phyloP scores from a whole-genome alignment of 1,140 invertebrate genomes.

The Tetragnatha versicolor region DNA sequence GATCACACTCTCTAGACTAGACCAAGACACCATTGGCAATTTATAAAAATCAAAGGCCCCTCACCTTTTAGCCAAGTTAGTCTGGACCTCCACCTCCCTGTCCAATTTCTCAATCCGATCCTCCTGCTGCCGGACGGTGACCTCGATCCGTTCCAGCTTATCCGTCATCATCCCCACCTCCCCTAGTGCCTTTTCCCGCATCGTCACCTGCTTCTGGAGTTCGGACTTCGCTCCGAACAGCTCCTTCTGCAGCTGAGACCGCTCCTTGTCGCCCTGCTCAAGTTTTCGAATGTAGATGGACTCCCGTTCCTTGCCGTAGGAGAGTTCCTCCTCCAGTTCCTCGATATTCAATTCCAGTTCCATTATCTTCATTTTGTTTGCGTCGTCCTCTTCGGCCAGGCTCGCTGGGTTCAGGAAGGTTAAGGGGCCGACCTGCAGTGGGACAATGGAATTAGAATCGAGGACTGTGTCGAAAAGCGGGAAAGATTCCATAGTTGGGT shows the following conservation, averaged over 20 bases:
- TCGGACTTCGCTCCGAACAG: neutral
- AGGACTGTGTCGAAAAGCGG: no score
- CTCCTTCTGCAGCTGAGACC: neutral
- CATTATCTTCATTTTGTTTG: no score
- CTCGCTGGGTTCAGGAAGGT: no score
- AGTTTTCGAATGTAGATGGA: neutral
- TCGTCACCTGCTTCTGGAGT: neutral
- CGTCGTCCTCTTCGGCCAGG: no score
- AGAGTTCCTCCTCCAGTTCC: neutral
- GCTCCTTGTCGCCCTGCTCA: neutral
- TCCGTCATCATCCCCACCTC: neutral
- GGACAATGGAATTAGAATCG: no score
- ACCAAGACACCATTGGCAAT: no score
- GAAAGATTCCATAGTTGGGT: no score
- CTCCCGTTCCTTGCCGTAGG: slow-evolving; percentile 2
- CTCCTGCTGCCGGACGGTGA: neutral
- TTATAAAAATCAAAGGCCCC: no score
- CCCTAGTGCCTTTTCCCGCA: neutral
- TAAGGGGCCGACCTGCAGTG: no score
- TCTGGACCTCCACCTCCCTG: neutral
- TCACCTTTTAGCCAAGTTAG: no score
- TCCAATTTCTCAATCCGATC: neutral
- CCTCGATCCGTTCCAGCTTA: neutral
- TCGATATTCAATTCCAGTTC: no score
- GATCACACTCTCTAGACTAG: no score